These are phyloP conservation scores for Myoxocephalus aenaeus DNA, from an alignment of 2,797 vertebrate genomes.

Conservation along the genomic window DNA sequence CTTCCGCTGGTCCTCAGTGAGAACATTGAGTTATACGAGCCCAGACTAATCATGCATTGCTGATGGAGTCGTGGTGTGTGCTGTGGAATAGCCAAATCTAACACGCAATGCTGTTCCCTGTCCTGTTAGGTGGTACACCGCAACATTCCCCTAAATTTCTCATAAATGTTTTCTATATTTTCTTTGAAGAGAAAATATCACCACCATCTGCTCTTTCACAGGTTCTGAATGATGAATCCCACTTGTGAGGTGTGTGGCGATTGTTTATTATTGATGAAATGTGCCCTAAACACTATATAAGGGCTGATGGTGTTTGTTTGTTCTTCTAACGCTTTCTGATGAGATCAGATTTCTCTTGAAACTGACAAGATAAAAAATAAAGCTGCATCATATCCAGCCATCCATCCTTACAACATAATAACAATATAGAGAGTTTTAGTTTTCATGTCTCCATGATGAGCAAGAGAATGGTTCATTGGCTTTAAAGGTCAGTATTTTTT, in stretches of 20 bases:
- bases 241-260: no score
- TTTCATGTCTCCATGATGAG: background rate
- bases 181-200: no score
- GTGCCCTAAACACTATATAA: no score
- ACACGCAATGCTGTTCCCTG: background rate
- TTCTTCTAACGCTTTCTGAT: background rate
- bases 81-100: background rate
- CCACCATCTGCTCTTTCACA: no score
- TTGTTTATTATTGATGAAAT: no score
- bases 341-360: background rate
- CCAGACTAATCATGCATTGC: slow-evolving; percentile 20
- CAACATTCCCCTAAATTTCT: no score
- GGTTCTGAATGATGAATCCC: no score
- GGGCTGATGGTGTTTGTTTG: no score
- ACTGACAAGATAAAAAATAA: background rate
- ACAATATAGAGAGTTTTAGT: background rate
- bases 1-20: background rate
- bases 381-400: background rate
- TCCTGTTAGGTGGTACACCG: background rate
- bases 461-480: background rate
- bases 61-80: slow-evolving; percentile 19
- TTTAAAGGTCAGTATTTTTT: background rate
- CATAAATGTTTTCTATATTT: background rate
- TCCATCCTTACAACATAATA: background rate
- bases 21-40: slow-evolving; percentile 31